Evolutionary conservation across 2,797 vertebrate species (phyloP).

Genomic region (Threskiornis aethiopicus): DNA sequence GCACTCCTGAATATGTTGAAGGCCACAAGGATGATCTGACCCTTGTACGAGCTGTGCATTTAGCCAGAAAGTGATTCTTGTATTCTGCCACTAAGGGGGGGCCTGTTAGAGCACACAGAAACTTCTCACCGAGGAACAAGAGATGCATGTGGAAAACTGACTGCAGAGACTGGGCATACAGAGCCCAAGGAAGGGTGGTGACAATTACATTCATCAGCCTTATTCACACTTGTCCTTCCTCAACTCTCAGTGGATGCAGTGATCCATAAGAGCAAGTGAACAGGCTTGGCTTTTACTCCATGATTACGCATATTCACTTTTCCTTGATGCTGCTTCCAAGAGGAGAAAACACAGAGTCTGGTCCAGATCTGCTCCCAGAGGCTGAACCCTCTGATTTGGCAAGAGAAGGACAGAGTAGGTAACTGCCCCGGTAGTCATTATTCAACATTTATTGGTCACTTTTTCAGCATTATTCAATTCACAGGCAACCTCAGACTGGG

Average conservation of each 20-base stretch:
- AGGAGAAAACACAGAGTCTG: not conserved
- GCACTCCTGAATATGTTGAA: not conserved
- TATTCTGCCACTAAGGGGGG: not conserved
- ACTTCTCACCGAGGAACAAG: not conserved
- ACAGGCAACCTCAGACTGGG: not conserved
- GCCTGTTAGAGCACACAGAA: not conserved
- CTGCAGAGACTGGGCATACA: not conserved
- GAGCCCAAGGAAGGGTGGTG: not conserved
- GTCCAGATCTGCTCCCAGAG: not conserved
- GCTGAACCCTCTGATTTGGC: not conserved
- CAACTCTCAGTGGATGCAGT: not conserved
- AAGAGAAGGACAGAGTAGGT: not conserved
- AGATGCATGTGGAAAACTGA: not conserved
- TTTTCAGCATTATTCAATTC: not conserved
- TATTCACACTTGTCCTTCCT: not conserved
- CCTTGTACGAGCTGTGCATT: not conserved
- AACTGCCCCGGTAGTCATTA: not conserved
- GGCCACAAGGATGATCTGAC: not conserved
- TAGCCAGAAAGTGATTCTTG: not conserved
- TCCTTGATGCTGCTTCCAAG: not conserved
- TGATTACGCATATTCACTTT: not conserved
- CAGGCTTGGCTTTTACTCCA: not conserved
- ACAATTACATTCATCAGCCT: not conserved
- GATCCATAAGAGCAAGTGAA: not conserved
- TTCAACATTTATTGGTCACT: not conserved